These are phyloP conservation scores for Drosophila ercepeae DNA, from an alignment of 1,140 invertebrate genomes.

Conservation along the genomic window DNA sequence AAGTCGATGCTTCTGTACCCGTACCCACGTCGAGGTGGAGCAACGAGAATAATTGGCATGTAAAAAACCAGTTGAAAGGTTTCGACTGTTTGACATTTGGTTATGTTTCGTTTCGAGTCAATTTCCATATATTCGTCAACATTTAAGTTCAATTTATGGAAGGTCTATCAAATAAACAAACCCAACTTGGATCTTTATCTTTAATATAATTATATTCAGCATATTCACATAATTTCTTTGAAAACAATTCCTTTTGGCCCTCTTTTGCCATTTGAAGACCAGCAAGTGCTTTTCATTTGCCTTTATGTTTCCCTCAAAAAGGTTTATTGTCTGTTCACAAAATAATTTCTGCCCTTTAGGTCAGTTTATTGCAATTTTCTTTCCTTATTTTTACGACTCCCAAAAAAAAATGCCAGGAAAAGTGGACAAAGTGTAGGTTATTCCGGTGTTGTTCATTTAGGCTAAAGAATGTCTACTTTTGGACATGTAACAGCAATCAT, in stretches of 20 bases:
- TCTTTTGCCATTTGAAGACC: constrained; percentile 3
- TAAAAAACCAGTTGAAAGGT: constrained; percentile 25
- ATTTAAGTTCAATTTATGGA: background rate
- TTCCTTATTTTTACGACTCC: constrained; percentile 15
- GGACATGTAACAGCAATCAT: constrained; percentile 10
- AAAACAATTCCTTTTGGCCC: no score
- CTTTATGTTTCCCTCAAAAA: background rate
- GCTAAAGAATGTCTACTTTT: constrained; percentile 21
- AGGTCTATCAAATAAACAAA: background rate
- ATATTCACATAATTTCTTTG: background rate
- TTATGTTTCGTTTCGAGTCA: background rate
- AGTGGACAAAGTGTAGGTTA: background rate
- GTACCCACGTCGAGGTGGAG: constrained; percentile 16
- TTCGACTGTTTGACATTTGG: background rate
- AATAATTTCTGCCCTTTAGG: constrained; percentile 26
- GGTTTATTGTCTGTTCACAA: constrained; percentile 11
- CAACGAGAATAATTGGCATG: constrained; percentile 38
- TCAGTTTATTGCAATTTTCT: constrained; percentile 27
- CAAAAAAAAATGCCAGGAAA: background rate
- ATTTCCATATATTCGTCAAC: background rate
- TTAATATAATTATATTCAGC: no score
- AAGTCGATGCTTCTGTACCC: constrained; percentile 29
- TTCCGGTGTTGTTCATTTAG: constrained; percentile 1
- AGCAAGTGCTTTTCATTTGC: constrained; percentile 18
- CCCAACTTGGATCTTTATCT: background rate